Evolutionary conservation across 2,113 vertebrate genomes (phyloP), one percentile per base, ranked within the genome.

Genomic region (Pterocles gutturalis): DNA sequence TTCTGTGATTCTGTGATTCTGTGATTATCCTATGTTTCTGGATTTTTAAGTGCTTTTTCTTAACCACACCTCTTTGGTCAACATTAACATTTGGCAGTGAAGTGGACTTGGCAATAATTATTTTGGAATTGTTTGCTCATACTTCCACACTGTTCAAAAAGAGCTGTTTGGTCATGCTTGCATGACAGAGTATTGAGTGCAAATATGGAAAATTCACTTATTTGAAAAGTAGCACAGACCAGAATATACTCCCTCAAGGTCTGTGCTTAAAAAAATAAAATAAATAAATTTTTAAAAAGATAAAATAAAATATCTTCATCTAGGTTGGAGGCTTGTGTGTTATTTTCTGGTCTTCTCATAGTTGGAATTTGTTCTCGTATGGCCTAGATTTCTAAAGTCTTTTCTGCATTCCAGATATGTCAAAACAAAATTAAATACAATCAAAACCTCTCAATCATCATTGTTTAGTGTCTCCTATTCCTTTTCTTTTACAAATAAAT

Each of bases 361-460:
- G 31, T 17, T 69, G 13, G 13, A 54, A 70, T 79, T 70, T 70
- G 5, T 60, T 93, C 34, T 83, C 1, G 0, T n/a, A 31, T 43
- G 18, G 4, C 67, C 17, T 36, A 67, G 57, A 67, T 3, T 31
- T 83, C 38, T 57, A 60, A 93, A 80, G 60, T 25, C 3, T 64
- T 64, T 89, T 77, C 38, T 81, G 29, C 13, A 77, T 69, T 76
- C 49, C 48, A 86, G n/a, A n/a, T 21, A n/a, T 15, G 29, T 81
- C 67, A 91, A 91, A 96, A 58, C 67, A 89, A 93, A 93, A 88
- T 57, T 48, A 66, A 88, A 83, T 58, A 29, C 33, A 77, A 72
- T 51, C 48, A 72, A 85, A 92, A 58, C 13, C 26, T 82, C 21
- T 65, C 75, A 85, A 18, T 87, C 36, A 8, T 83, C 11, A 51